phyloP scores from a whole-genome alignment of 2,888 invertebrate species.

The Caenorhabditis doughertyi region DNA sequence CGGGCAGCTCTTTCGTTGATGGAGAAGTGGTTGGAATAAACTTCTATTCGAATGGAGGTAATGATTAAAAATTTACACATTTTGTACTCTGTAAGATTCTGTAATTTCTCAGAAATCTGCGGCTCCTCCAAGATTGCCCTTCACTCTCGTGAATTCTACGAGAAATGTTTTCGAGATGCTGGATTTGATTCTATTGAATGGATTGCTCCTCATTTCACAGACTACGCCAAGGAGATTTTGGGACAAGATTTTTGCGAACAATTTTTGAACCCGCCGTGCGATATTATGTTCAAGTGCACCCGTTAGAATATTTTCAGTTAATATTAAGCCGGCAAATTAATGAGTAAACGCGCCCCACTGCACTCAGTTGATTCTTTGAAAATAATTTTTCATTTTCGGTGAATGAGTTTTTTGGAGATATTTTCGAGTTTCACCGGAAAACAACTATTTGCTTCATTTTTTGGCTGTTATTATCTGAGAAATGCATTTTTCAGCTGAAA shows the following conservation, averaged over 20 bases:
- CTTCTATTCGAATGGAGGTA: conserved; percentile 54
- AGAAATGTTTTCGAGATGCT: conserved; percentile 35
- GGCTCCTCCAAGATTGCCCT: conserved; percentile 49
- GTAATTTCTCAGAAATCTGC: conserved; percentile 43
- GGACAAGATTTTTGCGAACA: conserved; percentile 49
- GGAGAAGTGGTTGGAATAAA: conserved; percentile 55
- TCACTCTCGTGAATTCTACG: conserved; percentile 60
- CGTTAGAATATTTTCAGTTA: too few species aligned
- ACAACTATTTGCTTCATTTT: too few species aligned
- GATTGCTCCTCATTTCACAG: conserved; percentile 58
- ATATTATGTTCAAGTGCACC: conserved; percentile 58
- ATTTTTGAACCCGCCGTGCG: conserved; percentile 54
- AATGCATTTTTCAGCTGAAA: too few species aligned
- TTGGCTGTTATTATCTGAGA: too few species aligned
- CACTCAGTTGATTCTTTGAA: too few species aligned
- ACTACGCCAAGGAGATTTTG: conserved; percentile 39
- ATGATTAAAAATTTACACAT: background rate
- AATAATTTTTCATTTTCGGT: too few species aligned
- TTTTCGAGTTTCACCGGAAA: too few species aligned
- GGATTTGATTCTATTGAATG: conserved; percentile 55
- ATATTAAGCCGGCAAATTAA: too few species aligned
- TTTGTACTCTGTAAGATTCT: background rate
- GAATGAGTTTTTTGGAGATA: too few species aligned
- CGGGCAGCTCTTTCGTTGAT: conserved; percentile 46
- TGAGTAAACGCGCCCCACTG: too few species aligned